Conservation (phyloP, 2,888 invertebrate genomes). For the Hydraecia micacea region DNA sequence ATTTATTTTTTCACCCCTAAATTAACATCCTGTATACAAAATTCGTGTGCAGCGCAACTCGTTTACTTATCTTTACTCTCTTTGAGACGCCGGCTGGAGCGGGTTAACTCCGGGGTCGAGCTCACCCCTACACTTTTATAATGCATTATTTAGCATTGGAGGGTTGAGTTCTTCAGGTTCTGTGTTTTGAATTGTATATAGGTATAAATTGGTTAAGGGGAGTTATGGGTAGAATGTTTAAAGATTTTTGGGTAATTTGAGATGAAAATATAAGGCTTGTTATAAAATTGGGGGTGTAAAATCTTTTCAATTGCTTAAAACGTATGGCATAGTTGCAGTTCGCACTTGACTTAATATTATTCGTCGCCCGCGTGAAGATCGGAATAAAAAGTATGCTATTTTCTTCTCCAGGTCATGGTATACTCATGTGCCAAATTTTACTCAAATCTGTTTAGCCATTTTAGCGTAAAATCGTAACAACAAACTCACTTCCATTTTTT, state of each 20-base stretch:
- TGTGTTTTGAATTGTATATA: conserved; percentile 43
- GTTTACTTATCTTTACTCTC: conserved; percentile 85
- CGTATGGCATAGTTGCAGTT: neutral
- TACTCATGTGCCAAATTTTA: neutral
- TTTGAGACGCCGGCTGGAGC: conserved; percentile 71
- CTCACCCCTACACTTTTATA: conserved; percentile 78
- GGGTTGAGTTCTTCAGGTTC: conserved; percentile 64
- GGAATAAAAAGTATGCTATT: neutral
- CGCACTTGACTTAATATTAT: neutral
- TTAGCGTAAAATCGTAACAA: too few relatives aligned
- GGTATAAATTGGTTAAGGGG: conserved; percentile 24
- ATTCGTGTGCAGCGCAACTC: conserved; percentile 72
- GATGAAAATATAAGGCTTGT: neutral
- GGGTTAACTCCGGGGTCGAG: conserved; percentile 61
- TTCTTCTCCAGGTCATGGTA: neutral
- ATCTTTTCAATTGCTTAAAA: neutral
- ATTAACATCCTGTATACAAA: conserved; percentile 74
- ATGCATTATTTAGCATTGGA: conserved; percentile 77
- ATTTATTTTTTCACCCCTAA: neutral
- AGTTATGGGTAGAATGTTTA: neutral
- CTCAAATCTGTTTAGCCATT: neutral
- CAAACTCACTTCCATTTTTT: too few relatives aligned
- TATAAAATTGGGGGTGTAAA: neutral
- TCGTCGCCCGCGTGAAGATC: too few relatives aligned
- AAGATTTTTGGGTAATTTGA: neutral